phyloP scores from a whole-genome alignment of 1,140 invertebrate genomes.

The Oryctes rhinoceros region DNA sequence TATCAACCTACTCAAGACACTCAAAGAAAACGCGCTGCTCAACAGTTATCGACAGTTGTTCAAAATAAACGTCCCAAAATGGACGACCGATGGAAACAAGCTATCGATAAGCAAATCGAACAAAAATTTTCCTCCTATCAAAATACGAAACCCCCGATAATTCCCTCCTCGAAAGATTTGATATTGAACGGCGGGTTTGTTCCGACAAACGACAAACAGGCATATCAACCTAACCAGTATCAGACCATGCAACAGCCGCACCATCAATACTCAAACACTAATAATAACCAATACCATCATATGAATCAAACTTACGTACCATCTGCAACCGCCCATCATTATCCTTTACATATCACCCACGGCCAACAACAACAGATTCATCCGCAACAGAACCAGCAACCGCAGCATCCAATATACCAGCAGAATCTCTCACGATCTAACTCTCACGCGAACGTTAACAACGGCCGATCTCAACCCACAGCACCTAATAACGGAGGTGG shows the following conservation, averaged over 20 bases:
- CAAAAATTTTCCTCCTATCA: slow-evolving; percentile 61
- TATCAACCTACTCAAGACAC: slow-evolving; percentile 10
- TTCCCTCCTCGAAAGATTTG: slow-evolving; percentile 34
- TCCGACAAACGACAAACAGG: background rate
- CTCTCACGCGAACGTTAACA: slow-evolving; percentile 45
- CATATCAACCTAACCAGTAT: slow-evolving; percentile 46
- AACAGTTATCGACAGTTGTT: slow-evolving; percentile 54
- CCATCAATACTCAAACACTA: slow-evolving; percentile 37
- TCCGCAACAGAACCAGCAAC: slow-evolving; percentile 47
- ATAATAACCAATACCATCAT: slow-evolving; percentile 43
- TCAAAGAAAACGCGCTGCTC: slow-evolving; percentile 58
- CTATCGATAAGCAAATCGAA: slow-evolving; percentile 67
- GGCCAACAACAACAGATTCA: slow-evolving; percentile 51
- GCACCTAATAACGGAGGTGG: slow-evolving; percentile 33
- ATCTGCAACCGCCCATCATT: slow-evolving; percentile 51
- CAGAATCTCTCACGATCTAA: slow-evolving; percentile 48
- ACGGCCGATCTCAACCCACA: slow-evolving; percentile 42
- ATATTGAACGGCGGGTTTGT: slow-evolving; percentile 52
- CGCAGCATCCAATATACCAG: slow-evolving; percentile 45
- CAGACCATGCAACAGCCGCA: slow-evolving; percentile 38
- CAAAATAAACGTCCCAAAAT: slow-evolving; percentile 63
- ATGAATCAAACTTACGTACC: slow-evolving; percentile 57
- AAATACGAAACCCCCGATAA: background rate
- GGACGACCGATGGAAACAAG: slow-evolving; percentile 63
- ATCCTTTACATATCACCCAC: slow-evolving; percentile 50